These are phyloP conservation scores for Polietes domitor DNA, from an alignment of 2,888 invertebrate genomes.

Conservation along the genomic window DNA sequence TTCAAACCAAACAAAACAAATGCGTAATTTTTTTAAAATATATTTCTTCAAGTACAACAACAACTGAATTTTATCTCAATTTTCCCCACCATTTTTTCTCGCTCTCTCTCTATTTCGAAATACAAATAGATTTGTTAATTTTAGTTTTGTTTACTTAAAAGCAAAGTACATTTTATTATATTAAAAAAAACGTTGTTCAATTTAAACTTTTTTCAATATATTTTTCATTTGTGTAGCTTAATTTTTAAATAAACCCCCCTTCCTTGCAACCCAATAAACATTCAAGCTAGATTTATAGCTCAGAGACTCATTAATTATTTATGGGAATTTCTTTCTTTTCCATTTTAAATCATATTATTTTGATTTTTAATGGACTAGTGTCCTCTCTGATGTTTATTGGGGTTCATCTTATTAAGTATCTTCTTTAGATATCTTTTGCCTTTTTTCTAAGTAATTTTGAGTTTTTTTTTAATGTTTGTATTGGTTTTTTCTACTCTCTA, in stretches of 20 bases:
- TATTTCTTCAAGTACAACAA: not conserved
- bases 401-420: not conserved
- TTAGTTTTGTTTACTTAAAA: slow-evolving; percentile 35
- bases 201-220: not conserved
- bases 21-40: slow-evolving; percentile 22
- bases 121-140: not conserved
- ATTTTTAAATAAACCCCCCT: slow-evolving; percentile 34
- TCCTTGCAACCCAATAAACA: slow-evolving; percentile 27
- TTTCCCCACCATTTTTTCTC: slow-evolving; percentile 12
- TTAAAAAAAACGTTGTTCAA: slow-evolving; percentile 33
- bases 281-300: no score
- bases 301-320: not conserved
- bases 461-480: not conserved
- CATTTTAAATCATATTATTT: not conserved
- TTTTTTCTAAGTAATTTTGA: slow-evolving; percentile 13
- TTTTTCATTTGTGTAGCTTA: not conserved
- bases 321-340: slow-evolving; percentile 31
- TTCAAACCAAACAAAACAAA: slow-evolving; percentile 17
- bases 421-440: slow-evolving; percentile 1
- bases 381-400: not conserved
- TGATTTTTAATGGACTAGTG: no score
- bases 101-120: not conserved
- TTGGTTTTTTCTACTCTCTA: not conserved
- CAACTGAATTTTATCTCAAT: not conserved
- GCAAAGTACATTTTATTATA: slow-evolving; percentile 62